These are phyloP conservation scores for Pachyseris speciosa DNA, from an alignment of 64 coral and sea anemone species.

Conservation along the genomic window DNA sequence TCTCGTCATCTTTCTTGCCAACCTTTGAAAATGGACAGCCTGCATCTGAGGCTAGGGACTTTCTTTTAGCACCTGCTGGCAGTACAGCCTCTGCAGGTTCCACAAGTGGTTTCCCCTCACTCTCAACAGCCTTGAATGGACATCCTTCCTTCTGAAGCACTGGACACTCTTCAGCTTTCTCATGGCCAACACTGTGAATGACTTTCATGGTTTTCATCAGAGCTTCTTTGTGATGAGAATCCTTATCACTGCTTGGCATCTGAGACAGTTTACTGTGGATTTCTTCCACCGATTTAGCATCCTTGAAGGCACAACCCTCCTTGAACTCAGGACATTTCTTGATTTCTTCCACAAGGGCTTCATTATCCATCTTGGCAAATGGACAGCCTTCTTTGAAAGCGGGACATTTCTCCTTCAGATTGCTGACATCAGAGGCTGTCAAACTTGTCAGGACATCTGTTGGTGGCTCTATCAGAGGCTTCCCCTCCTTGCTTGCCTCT, in stretches of 20 bases:
- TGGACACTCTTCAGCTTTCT: slow-evolving; percentile 51
- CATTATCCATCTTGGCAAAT: slow-evolving; percentile 64
- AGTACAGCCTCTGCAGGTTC: slow-evolving; percentile 31
- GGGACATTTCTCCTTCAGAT: slow-evolving; percentile 70
- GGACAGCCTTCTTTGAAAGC: slow-evolving; percentile 80
- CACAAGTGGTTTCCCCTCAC: slow-evolving; percentile 59
- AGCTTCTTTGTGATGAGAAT: slow-evolving; percentile 54
- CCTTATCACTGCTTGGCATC: slow-evolving; percentile 61
- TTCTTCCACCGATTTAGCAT: slow-evolving; percentile 62
- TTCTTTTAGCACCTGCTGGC: slow-evolving; percentile 9
- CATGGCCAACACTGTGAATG: slow-evolving; percentile 60
- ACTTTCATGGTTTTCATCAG: slow-evolving; percentile 65
- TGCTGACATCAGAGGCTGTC: slow-evolving; percentile 32
- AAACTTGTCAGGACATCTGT: slow-evolving; percentile 20
- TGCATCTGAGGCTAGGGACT: slow-evolving; percentile 47
- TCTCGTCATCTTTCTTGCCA: slow-evolving; percentile 9
- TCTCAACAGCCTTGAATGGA: slow-evolving; percentile 62
- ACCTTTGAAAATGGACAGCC: slow-evolving; percentile 76
- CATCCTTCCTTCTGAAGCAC: slow-evolving; percentile 66
- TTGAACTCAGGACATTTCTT: slow-evolving; percentile 80
- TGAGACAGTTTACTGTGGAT: slow-evolving; percentile 55
- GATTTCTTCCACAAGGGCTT: slow-evolving; percentile 58
- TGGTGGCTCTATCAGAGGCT: slow-evolving; percentile 73
- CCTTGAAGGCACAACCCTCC: slow-evolving; percentile 72
- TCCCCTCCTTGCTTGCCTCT: slow-evolving; percentile 65